Evolutionary conservation across 2,888 invertebrate species (phyloP), one percentile per base, ranked within the genome.

Genomic region (Noctuana brunneofusca): DNA sequence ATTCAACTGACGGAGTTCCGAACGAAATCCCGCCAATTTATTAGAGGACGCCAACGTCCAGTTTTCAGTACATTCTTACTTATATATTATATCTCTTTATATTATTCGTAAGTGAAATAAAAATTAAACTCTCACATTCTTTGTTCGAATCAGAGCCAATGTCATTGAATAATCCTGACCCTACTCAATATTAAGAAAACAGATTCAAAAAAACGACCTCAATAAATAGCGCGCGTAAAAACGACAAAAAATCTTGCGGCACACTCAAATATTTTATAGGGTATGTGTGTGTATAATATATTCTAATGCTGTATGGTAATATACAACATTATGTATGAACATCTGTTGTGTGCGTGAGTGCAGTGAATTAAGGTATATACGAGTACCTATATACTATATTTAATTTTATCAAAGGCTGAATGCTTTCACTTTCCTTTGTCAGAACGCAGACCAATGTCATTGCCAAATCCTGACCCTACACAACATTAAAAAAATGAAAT

Each of bases 381-480:
- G n/a, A n/a, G n/a, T n/a, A 35, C 3, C 24, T 35, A 35, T 8
- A n/a, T 35, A 35, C 16, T 8, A 16, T 16, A 35, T 9, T 41
- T 41, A 16, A 41, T 41, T 11, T 55, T 55, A 27, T 30, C 14
- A 24, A 41, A 27, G 27, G 53, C 53, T 53, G 59, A 59, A 59
- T 43, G 43, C 20, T 16, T 20, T 59, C 59, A 59, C 53, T 54
- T 60, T 53, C 54, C 54, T 60, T 60, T 60, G 60, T 60, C 24
- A 16, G 27, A 20, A 50, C 2, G 41, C 22, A 59, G 12, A 20
- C 54, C 60, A 60, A 62, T 62, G 62, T 62, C 62, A 62, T 49
- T 62, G 62, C 62, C 62, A 56, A 63, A 63, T 63, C 38, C 62
- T 63, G 55, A 63, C 62, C 62, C 56, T 63, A 55, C 62, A 0